Base-by-base conservation (phyloP, 30 jellyfish, hydroid and myxozoan species). In the Aurelia sp. region DNA sequence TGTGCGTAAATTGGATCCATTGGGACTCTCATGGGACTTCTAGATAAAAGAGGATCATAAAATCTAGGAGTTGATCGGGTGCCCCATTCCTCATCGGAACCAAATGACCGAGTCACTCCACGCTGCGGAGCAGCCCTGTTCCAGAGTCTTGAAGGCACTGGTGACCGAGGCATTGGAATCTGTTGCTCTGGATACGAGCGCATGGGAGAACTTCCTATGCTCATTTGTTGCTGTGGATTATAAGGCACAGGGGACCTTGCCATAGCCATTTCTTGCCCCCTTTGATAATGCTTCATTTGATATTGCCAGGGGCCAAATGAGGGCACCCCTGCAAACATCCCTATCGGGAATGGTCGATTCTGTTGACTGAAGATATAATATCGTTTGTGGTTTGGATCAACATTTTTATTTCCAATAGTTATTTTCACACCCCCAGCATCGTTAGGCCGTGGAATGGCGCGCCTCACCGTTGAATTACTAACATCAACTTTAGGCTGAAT, bases 1-100 rank as follows among this genome's bases (percentile, higher is more conserved):
- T 66, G 89, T n/a, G 89, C 89, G 35, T 57, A 76, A 5, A 52
- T 20, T 11, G 89, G 89, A 41, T 47, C 67, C 51, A 72, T 47
- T 37, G 96, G 96, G 0, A 40, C 89, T 21, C 89, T 65, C 21
- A 53, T 15, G 20, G 86, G 86, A 52, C 82, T 78, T 4, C 96
- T 90, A 47, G 85, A 64, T 3, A 59, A 40, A 17, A 35, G 37
- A 4, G 89, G 85, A 33, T 66, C 82, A 63, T 7, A 62, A 40
- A 16, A 74, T 9, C 81, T 48, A 16, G 83, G 79, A 6, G 61
- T 35, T 18, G 88, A 78, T 31, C 76, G 69, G 11, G 74, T 60
- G 1, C 92, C 85, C 85, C 85, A 82, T 57, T 69, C 78, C 41
- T 69, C 63, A 4, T 76, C 62, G 3, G 75, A 11, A 31, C 65